These are phyloP conservation scores for Grus americana DNA, from an alignment of 2,113 vertebrate species.

Conservation along the genomic window DNA sequence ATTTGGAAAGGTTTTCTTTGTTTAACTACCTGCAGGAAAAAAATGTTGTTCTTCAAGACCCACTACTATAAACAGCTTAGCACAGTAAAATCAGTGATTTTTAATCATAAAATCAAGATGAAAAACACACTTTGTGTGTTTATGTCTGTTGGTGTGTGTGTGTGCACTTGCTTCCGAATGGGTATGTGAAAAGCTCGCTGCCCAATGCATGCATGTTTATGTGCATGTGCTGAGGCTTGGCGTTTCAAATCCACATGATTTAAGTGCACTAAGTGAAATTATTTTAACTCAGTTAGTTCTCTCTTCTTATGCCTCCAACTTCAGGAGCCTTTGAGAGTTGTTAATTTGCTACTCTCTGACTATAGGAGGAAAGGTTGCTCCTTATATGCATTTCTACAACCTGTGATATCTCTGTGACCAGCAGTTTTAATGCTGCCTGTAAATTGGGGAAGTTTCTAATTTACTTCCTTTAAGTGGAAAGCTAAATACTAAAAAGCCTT, in stretches of 20 bases:
- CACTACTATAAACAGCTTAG: not conserved
- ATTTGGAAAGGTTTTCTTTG: not conserved
- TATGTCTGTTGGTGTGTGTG: accelerated
- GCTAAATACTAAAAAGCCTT: not conserved
- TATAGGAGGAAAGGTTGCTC: not conserved
- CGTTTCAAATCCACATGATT: not conserved
- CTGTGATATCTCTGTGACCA: not conserved
- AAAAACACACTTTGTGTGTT: not conserved
- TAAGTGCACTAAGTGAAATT: not conserved
- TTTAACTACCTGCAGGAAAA: not conserved
- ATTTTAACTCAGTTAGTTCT: not conserved
- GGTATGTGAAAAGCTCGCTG: not conserved
- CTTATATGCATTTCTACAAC: not conserved
- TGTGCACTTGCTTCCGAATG: accelerated
- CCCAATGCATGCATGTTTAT: not conserved
- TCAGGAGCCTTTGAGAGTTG: not conserved
- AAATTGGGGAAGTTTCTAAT: not conserved
- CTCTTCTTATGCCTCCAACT: not conserved
- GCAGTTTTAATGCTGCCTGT: not conserved
- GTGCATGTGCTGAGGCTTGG: not conserved
- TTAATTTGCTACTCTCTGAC: not conserved
- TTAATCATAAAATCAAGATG: not conserved
- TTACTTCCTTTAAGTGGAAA: not conserved
- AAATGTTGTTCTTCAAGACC: not conserved
- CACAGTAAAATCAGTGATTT: not conserved